phyloP scores from a whole-genome alignment of 2,797 vertebrate genomes.

The Sebastes minor region DNA sequence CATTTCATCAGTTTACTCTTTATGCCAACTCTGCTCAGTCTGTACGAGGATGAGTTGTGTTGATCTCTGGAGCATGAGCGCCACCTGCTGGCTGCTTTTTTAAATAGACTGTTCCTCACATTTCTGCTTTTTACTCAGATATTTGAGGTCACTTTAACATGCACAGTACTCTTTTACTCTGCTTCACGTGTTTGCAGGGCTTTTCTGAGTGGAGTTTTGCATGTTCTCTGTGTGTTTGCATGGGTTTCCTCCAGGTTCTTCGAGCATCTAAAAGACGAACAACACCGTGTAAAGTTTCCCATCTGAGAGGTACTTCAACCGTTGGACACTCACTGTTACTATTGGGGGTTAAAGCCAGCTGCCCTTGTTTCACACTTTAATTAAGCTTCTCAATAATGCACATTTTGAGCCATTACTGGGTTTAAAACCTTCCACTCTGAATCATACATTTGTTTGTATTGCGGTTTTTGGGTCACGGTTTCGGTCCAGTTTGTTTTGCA shows the following conservation, averaged over 20 bases:
- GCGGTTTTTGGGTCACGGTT: too few species aligned
- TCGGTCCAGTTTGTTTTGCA: too few species aligned
- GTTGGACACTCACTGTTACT: not conserved
- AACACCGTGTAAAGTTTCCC: not conserved
- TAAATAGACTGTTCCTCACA: not conserved
- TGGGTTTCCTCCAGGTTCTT: too few species aligned
- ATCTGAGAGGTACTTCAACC: not conserved
- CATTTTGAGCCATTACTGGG: not conserved
- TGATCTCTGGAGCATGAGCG: conserved; percentile 22
- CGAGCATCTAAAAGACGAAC: too few species aligned
- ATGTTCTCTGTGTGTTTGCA: too few species aligned
- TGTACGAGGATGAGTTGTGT: not conserved
- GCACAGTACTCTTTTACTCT: not conserved
- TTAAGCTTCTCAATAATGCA: not conserved
- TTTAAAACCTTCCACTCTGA: not conserved
- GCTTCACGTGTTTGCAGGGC: too few species aligned
- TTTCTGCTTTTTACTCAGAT: not conserved
- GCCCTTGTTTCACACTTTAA: not conserved
- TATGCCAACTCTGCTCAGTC: too few species aligned
- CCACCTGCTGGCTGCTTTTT: conserved; percentile 36
- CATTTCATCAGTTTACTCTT: not conserved
- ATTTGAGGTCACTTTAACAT: not conserved
- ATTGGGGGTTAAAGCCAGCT: not conserved
- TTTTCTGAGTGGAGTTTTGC: too few species aligned
- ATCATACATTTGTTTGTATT: not conserved